Evolutionary conservation across 2,888 invertebrate species (phyloP).

Genomic region (Epistrophe eligans): DNA sequence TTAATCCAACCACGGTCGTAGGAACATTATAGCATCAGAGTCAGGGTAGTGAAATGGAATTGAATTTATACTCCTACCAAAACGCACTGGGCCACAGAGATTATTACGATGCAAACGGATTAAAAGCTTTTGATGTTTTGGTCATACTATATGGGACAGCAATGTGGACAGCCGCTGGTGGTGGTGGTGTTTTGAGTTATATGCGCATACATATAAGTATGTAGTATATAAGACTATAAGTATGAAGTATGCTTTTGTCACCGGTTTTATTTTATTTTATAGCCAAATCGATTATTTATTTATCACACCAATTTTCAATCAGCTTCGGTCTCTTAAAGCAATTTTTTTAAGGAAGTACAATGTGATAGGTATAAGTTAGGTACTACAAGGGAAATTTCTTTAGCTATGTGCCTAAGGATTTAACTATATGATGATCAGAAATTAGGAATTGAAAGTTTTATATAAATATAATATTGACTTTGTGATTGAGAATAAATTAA

Average conservation of each 20-base stretch:
- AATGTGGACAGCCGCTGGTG: background rate
- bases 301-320: no score
- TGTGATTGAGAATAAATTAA: background rate
- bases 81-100: constrained; percentile 42
- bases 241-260: constrained; percentile 21
- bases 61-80: constrained; percentile 1
- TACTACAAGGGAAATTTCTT: background rate
- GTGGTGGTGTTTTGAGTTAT: constrained; percentile 21
- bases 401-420: background rate
- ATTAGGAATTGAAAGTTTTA: background rate
- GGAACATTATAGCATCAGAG: background rate
- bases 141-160: constrained; percentile 29
- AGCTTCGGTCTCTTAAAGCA: background rate
- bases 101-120: constrained; percentile 66
- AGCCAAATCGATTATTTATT: background rate
- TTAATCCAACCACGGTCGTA: background rate
- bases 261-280: constrained; percentile 7
- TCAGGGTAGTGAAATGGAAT: constrained; percentile 1
- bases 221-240: no score
- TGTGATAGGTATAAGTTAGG: background rate
- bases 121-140: constrained; percentile 70
- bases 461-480: background rate
- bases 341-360: background rate
- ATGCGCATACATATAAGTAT: constrained; percentile 31
- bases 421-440: background rate